Base-by-base conservation (phyloP, 2,113 vertebrate species). In the Eurystomus gularis region DNA sequence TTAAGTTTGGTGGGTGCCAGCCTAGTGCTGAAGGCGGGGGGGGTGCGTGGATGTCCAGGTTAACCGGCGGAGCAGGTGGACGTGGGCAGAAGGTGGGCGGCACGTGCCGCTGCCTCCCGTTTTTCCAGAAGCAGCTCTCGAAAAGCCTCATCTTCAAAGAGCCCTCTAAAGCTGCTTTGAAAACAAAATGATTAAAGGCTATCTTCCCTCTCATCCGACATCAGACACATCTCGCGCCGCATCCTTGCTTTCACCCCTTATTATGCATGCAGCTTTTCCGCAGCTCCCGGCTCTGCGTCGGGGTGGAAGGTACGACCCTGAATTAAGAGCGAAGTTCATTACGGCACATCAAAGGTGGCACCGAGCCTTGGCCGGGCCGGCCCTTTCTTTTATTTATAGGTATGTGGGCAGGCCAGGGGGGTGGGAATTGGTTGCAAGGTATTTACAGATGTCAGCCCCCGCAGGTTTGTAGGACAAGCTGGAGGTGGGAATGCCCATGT, bases 101-200 rank as follows among this genome's bases (percentile, higher is more conserved):
- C 16, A 1, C 28, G 54, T 42, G 60, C 37, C 9, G 0, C 54
- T 35, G 60, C 77, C 75, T 94, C 77, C 76, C 35, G 1, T 88
- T 93, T 42, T 96, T 92, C 84, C 83, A 85, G 88, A 85, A 82
- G 82, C 94, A 86, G 95, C 51, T 60, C 58, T 73, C 79, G 78
- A 81, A 94, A 52, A 94, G 84, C 40, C 24, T 81, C 84, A 37
- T 97, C 96, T 97, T 97, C 94, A 97, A 98, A 98, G 96, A 78
- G 82, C 35, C 78, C 88, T 96, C 94, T 96, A 91, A 94, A 96
- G 92, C 89, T 79, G 78, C 97, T 97, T 97, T 97, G 97, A 97
- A 97, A 97, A 94, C 92, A 97, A 91, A 94, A 97, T 97, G 98
- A 98, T 97, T 96, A 98, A 97, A 98, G 95, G 93, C 95, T 96